Base-by-base conservation (phyloP, 2,113 vertebrate species). In the Choloepus hoffmanni region DNA sequence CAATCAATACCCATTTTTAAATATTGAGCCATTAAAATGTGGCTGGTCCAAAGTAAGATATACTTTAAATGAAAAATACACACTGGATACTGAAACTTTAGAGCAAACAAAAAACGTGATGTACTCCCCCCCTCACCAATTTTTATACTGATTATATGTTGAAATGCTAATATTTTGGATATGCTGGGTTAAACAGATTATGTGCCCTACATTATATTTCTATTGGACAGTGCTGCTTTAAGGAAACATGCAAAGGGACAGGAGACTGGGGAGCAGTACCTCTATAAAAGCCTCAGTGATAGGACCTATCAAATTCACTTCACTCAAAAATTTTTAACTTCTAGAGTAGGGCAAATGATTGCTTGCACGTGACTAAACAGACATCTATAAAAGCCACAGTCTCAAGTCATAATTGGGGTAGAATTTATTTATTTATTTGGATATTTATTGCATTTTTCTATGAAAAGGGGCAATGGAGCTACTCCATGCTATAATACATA, bases 381-480 rank as follows among this genome's bases (percentile, higher is more conserved):
- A 89, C 3, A 40, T 24, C 7, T 30, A 2, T 76, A 81, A 86
- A 7, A 74, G 89, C 70, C 11, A 76, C 11, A 88, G 83, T 8
- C 76, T 87, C 63, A 74, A 85, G 65, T 73, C 19, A 74, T 36
- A 94, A 96, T 36, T 6, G 67, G 26, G 28, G 55, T 30, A 87
- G 18, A 94, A 85, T 5, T 19, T 77, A 10, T 58, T 15, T 50
- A 11, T 11, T 11, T 50, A 50, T 50, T 50, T 50, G 36, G 16
- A 63, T 55, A 92, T 65, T 60, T 58, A 94, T 1, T 90, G 60
- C 33, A 85, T 62, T 94, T 86, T 86, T 86, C 26, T 83, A 86
- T 67, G 67, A 78, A 94, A 21, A 85, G 21, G 23, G 28, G 14
- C 93, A 94, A 85, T 11, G 16, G 24, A 90, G 89, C n/a, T 40